phyloP scores from a whole-genome alignment of 2,888 invertebrate species.

The Perizoma flavofasciatum region DNA sequence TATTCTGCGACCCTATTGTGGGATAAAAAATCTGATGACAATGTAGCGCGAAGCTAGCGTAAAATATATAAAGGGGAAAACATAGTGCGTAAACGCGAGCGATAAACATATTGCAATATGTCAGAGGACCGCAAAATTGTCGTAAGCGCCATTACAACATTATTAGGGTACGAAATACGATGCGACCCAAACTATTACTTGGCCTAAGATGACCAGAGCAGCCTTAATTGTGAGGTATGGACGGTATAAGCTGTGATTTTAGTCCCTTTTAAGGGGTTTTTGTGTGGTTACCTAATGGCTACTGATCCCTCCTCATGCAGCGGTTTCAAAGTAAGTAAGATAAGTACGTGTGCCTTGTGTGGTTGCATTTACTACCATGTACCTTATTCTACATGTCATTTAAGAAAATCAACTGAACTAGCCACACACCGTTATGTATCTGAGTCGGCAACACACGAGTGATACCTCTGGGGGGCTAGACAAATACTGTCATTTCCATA shows the following conservation, averaged over 20 bases:
- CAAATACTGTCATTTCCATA: too few relatives aligned
- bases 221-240: slow-evolving; percentile 37
- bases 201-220: slow-evolving; percentile 43
- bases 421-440: too few relatives aligned
- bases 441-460: too few relatives aligned
- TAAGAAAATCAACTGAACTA: too few relatives aligned
- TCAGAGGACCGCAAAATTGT: slow-evolving; percentile 53
- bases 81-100: slow-evolving; percentile 49
- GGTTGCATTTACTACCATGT: too few relatives aligned
- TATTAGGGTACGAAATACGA: slow-evolving; percentile 45
- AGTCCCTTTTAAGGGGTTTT: slow-evolving; percentile 6
- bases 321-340: too few relatives aligned
- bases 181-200: slow-evolving; percentile 55
- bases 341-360: too few relatives aligned
- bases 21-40: slow-evolving; percentile 50
- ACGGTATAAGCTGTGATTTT: slow-evolving; percentile 23
- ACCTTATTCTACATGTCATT: too few relatives aligned
- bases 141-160: slow-evolving; percentile 52
- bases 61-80: slow-evolving; percentile 53
- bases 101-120: slow-evolving; percentile 57
- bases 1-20: slow-evolving; percentile 19
- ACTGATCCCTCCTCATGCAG: too few relatives aligned
- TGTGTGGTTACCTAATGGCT: neutral
- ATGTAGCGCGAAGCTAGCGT: slow-evolving; percentile 50
- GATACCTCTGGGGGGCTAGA: too few relatives aligned